Base-by-base conservation (phyloP, 2,113 vertebrate genomes). In the Camarhynchus parvulus region DNA sequence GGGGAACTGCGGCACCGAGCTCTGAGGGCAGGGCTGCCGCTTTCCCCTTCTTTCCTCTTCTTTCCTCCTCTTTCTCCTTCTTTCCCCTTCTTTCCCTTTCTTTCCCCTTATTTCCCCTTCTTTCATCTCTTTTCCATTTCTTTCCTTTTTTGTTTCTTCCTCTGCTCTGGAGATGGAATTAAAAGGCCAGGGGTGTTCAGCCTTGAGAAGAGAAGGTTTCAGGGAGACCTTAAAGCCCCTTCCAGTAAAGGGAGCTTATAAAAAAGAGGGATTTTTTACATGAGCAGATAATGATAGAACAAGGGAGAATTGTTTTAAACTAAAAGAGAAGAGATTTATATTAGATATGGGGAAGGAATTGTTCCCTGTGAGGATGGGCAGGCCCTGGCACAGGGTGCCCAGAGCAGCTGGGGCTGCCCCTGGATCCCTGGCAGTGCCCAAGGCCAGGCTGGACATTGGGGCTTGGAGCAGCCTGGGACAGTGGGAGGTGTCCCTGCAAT, bases 41-140 rank as follows among this genome's bases (percentile, higher is more conserved):
- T 17, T 5, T 33, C 62, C 1, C 1, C 1, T 12, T 15, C 24
- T 50, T 27, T 16, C 25, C 9, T 1, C 12, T 15, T 11, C 28
- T 15, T 42, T 5, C 31, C 5, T 1, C 15, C 3, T n/a, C 24
- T 2, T 16, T 8, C 22, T 22, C 10, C 21, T 8, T 11, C 11
- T 10, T 4, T 0, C 19, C 15, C 2, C 13, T 28, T 31, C 9
- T 10, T 4, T 1, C 28, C 10, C 0, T 12, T 19, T 8, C 21
- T 23, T 33, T 31, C 5, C 39, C 39, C 39, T 15, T 9, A 24
- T 18, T 42, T 10, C 30, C 5, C 2, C 20, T 4, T n/a, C 17
- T 3, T 15, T 18, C 22, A 28, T 25, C 21, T 7, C 17, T 14
- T 10, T 5, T 1, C 28, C 8, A 0, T 24, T 20, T 8, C 25